These are phyloP conservation scores for Brenthis hecate DNA, from an alignment of 2,888 invertebrate species.

Conservation along the genomic window DNA sequence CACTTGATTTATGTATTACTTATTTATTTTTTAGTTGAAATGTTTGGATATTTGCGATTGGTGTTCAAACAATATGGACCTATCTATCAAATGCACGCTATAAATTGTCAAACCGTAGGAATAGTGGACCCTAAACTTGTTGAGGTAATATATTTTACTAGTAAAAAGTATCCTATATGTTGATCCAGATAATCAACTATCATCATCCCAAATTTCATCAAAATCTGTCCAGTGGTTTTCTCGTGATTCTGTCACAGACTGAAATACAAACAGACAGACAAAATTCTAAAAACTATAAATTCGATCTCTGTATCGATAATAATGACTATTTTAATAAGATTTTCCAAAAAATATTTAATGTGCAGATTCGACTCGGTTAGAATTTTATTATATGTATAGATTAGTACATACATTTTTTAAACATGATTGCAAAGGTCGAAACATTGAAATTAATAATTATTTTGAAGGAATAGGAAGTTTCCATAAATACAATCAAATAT, in stretches of 20 bases:
- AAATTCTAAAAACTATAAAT: too few relatives aligned
- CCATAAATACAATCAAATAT: conserved; percentile 13
- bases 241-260: too few relatives aligned
- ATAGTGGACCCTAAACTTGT: conserved; percentile 13
- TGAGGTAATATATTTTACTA: background rate
- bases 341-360: too few relatives aligned
- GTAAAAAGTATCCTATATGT: background rate
- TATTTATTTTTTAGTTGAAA: conserved; percentile 6
- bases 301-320: too few relatives aligned
- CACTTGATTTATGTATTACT: background rate
- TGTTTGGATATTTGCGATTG: background rate
- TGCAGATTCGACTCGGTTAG: too few relatives aligned
- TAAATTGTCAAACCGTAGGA: conserved; percentile 3
- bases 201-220: too few relatives aligned
- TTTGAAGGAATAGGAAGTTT: background rate
- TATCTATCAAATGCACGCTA: conserved; percentile 5
- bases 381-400: too few relatives aligned
- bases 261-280: too few relatives aligned
- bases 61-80: background rate
- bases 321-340: too few relatives aligned
- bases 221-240: too few relatives aligned
- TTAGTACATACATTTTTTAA: background rate
- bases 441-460: too few relatives aligned
- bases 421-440: background rate
- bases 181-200: too few relatives aligned